Conservation (phyloP, 2,797 vertebrate species). For the Myripristis jacobus region DNA sequence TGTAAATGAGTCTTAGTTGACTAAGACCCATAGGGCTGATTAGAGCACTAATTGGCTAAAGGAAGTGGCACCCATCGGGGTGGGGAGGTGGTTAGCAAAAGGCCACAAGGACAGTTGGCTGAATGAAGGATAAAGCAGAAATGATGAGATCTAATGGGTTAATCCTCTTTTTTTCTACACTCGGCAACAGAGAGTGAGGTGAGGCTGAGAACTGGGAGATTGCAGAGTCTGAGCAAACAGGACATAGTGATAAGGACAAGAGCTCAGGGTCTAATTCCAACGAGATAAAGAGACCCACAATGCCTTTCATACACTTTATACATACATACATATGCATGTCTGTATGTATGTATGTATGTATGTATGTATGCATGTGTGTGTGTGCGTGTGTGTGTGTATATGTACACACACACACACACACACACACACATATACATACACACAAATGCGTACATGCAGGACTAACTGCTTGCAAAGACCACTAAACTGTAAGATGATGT, state of each 20-base stretch:
- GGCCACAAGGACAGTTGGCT: constrained; percentile 26
- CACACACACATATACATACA: constrained; percentile 43
- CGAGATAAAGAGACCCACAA: constrained; percentile 73
- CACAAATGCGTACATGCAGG: no score
- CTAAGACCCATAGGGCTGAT: constrained; percentile 28
- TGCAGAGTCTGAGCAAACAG: constrained; percentile 83
- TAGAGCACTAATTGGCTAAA: constrained; percentile 66
- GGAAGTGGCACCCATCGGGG: constrained; percentile 15
- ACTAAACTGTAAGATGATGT: no score
- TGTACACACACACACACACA: neutral
- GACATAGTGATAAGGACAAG: constrained; percentile 78
- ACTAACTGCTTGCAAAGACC: constrained; percentile 6
- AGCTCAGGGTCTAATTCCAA: constrained; percentile 86
- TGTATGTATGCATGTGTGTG: no score
- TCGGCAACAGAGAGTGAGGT: constrained; percentile 37
- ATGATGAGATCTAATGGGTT: constrained; percentile 74
- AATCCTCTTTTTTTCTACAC: constrained; percentile 67
- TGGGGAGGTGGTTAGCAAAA: neutral
- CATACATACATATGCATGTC: no score
- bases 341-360: no score
- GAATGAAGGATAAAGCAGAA: constrained; percentile 55
- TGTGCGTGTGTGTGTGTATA: no score
- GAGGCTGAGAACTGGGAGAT: constrained; percentile 66
- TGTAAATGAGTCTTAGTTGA: neutral
- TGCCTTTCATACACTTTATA: neutral